These are phyloP conservation scores for Charanyca ferruginea DNA, from an alignment of 2,888 invertebrate genomes.

Conservation along the genomic window DNA sequence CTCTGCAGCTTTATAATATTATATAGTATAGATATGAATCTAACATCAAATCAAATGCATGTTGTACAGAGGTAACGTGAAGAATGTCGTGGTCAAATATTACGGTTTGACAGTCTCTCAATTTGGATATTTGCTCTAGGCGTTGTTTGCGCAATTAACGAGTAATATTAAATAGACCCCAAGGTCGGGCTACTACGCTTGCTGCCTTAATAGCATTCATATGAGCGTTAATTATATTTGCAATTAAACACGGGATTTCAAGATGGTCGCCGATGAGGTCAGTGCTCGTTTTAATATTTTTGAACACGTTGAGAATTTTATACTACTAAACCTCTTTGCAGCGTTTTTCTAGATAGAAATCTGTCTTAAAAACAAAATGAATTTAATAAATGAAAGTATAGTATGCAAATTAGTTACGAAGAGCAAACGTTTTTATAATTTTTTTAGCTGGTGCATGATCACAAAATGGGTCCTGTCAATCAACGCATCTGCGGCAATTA, in stretches of 20 bases:
- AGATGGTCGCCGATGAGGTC: conserved; percentile 57
- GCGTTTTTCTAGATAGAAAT: neutral
- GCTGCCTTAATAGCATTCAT: conserved; percentile 62
- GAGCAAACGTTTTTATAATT: conserved; percentile 4
- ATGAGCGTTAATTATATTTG: conserved; percentile 66
- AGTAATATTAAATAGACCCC: conserved; percentile 61
- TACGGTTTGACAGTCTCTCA: conserved; percentile 47
- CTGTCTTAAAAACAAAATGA: neutral
- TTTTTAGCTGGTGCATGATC: conserved; percentile 16
- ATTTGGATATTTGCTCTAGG: conserved; percentile 48
- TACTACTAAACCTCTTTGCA: neutral
- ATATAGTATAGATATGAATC: no score
- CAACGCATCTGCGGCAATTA: neutral
- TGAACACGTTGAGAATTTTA: neutral
- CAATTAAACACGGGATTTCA: conserved; percentile 61
- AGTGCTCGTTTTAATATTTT: conserved; percentile 39
- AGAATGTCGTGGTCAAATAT: conserved; percentile 40
- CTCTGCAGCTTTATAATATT: no score
- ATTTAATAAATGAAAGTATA: neutral
- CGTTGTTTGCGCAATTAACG: conserved; percentile 64
- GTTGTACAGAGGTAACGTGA: conserved; percentile 20
- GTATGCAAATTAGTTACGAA: neutral
- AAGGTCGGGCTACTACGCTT: conserved; percentile 64
- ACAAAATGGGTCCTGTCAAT: conserved; percentile 25
- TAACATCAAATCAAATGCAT: conserved; percentile 34